Evolutionary conservation across 2,797 vertebrate species (phyloP), one percentile per base, ranked within the genome.

Genomic region (Heterohyrax brucei): DNA sequence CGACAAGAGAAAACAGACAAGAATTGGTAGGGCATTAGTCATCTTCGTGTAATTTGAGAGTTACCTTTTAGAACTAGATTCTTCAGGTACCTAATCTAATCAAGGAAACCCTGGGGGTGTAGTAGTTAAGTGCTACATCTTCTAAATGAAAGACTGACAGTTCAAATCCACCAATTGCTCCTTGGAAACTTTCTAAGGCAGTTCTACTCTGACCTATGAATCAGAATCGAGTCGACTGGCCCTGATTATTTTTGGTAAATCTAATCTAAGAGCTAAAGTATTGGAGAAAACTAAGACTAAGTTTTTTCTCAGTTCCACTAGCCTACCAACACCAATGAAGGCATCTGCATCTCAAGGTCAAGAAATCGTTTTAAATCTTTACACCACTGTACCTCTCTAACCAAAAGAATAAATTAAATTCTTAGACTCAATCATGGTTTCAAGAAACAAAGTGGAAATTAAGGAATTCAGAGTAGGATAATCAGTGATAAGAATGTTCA

Each of bases 331-430:
- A 86, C 19, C 91, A 10, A 70, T 44, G 66, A 91, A 80, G 24
- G 3, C 30, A 77, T 26, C 7, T 56, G 26, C 3, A 39, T 79
- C 18, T 78, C 10, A 61, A 53, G 50, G 0, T 1, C 14, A 93
- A 39, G 2, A 61, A 66, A 89, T 76, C 53, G 3, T 81, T 3
- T 82, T 91, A 87, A 86, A 21, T 61, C 22, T 89, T 79, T 73
- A 46, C 4, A 61, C 39, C 12, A 53, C 22, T 26, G 1, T 72
- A 24, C 7, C 72, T 91, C 21, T 46, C 78, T 95, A 93, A 78
- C 21, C n/a, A 95, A 91, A 16, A 39, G 81, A 82, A 75, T 19
- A 87, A 94, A 87, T 94, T 86, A 89, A 80, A 93, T 82, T 93
- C 48, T 76, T 90, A 73, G 39, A 79, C 24, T 91, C 30, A 77